These are phyloP conservation scores for Adrianichthys oophorus DNA, from an alignment of 2,797 vertebrate genomes.

Conservation along the genomic window DNA sequence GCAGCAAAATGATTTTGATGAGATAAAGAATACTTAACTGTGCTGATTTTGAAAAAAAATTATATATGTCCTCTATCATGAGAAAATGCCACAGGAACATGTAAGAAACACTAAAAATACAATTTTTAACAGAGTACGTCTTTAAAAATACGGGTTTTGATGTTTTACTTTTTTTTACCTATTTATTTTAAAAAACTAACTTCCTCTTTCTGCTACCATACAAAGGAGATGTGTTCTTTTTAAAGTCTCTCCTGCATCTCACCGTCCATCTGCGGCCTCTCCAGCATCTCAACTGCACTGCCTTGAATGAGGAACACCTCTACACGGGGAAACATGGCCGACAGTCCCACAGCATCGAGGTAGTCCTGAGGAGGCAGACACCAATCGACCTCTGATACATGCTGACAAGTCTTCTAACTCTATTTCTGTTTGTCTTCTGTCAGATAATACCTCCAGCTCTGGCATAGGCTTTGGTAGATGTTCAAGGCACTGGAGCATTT, in stretches of 20 bases:
- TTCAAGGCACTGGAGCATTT: conserved; percentile 84
- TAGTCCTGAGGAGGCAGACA: conserved; percentile 73
- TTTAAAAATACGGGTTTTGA: no score
- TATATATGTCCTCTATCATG: no score
- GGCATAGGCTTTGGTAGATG: conserved; percentile 82
- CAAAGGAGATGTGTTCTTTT: not conserved
- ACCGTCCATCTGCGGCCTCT: conserved; percentile 82
- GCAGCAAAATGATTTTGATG: no score
- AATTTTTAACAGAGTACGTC: no score
- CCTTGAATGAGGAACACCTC: conserved; percentile 86
- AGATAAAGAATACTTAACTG: no score
- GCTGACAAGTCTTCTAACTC: not conserved
- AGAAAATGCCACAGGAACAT: no score
- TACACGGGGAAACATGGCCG: conserved; percentile 81
- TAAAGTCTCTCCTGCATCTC: conserved; percentile 24
- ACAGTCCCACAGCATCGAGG: conserved; percentile 81
- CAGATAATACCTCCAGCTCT: conserved; percentile 77
- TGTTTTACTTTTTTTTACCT: no score
- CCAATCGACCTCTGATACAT: not conserved
- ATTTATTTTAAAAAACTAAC: no score
- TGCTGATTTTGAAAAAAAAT: no score
- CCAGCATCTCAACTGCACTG: conserved; percentile 84
- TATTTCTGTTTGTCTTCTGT: not conserved
- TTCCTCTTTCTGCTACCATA: no score
- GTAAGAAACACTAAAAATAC: no score